phyloP scores from a whole-genome alignment of 2,888 invertebrate genomes.

The Xestia c-nigrum region DNA sequence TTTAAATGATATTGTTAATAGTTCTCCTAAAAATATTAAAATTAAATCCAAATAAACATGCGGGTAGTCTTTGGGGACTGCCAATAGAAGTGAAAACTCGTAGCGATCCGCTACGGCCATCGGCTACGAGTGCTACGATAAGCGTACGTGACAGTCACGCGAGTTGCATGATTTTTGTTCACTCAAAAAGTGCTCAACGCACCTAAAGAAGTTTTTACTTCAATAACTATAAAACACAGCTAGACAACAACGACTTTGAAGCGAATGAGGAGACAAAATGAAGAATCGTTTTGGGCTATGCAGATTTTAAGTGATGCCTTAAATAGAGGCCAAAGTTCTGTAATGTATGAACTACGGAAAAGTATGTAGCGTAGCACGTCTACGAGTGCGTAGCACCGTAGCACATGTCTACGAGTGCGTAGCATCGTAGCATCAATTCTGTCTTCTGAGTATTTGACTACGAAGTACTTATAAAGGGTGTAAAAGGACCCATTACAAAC shows the following conservation, averaged over 20 bases:
- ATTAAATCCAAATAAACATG: too few species aligned
- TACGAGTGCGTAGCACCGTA: constrained; percentile 22
- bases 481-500: background rate
- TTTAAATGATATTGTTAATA: too few species aligned
- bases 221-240: background rate
- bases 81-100: too few species aligned
- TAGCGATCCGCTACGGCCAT: too few species aligned
- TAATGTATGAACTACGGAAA: background rate
- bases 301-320: background rate
- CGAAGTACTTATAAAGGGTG: background rate
- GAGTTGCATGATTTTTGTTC: too few species aligned
- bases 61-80: too few species aligned
- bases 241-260: background rate
- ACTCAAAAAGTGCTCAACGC: too few species aligned
- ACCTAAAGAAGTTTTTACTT: too few species aligned
- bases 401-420: constrained; percentile 9
- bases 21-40: too few species aligned
- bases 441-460: background rate
- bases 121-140: too few species aligned
- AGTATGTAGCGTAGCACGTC: background rate
- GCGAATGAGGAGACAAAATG: background rate
- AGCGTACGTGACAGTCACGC: too few species aligned
- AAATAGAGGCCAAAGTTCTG: background rate
- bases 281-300: background rate
- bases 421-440: constrained; percentile 20